Base-by-base conservation (phyloP, 1,140 invertebrate genomes). In the Ladona fulva region DNA sequence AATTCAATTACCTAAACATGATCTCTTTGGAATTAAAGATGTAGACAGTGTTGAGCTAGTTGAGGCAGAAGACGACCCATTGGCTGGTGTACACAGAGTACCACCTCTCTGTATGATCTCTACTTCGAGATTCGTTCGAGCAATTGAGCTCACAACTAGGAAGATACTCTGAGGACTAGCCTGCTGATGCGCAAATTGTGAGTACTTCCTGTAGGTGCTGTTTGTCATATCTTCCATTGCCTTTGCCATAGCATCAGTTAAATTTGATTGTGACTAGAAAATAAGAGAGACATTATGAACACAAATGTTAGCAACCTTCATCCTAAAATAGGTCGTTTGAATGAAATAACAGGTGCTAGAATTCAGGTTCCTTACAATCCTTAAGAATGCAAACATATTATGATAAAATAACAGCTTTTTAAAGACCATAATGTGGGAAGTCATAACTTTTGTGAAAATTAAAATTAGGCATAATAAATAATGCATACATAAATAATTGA, bases 141-240 rank as follows among this genome's bases (percentile, higher is more conserved):
- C 94, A 66, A 98, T 92, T 24, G 95, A 97, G 79, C 92, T 94
- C 25, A 97, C 92, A 86, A 97, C 97, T 52, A 96, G 88, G 82
- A 96, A 92, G 42, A 96, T 87, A 83, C 91, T 93, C 81, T 95
- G 91, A 75, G 82, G 80, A 29, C 86, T 86, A 81, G 85, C 87
- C 77, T 83, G 82, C 79, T 86, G 85, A 78, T 86, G 85, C 76
- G 89, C 89, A 24, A 89, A 89, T 77, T 81, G 80, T 8, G 85
- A 84, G 80, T 84, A 89, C 81, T 90, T 90, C 25, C 90, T 84
- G 80, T 90, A 89, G 19, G 94, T 95, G 74, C 90, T 90, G 82
- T 90, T 91, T 7, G 94, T 95, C 89, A 98, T 93, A 83, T 97
- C 94, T 84, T 97, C 95, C 94, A 97, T 96, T n/a, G 94, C 91